phyloP scores from a whole-genome alignment of 2,888 invertebrate species.

The Ennomos quercinarius region DNA sequence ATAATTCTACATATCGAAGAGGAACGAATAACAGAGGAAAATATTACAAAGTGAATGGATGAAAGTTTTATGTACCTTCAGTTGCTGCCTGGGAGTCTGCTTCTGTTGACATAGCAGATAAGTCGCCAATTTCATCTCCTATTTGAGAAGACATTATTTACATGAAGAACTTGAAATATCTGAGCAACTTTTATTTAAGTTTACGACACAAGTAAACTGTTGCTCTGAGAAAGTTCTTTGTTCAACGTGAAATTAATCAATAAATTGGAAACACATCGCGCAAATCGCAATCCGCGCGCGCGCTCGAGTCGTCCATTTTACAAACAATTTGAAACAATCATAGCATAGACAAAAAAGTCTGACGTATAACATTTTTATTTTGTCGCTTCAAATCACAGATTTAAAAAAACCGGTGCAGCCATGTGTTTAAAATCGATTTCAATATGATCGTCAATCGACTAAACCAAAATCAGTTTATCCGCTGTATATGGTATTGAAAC shows the following conservation, averaged over 20 bases:
- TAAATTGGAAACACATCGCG: conserved; percentile 11
- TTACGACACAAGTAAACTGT: neutral
- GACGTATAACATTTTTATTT: too few species aligned
- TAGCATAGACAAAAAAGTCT: too few species aligned
- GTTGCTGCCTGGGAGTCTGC: conserved; percentile 75
- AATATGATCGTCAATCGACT: too few species aligned
- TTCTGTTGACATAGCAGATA: conserved; percentile 67
- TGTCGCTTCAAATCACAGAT: too few species aligned
- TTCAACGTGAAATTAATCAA: conserved; percentile 13
- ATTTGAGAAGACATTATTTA: conserved; percentile 58
- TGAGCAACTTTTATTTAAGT: neutral
- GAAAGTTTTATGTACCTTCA: conserved; percentile 73
- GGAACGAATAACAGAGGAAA: too few species aligned
- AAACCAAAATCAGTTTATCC: too few species aligned
- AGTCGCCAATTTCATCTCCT: conserved; percentile 68
- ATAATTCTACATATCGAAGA: too few species aligned
- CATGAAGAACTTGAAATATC: neutral
- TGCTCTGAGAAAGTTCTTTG: conserved; percentile 5
- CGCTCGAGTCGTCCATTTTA: conserved; percentile 14
- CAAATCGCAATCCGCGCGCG: conserved; percentile 4
- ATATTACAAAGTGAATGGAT: too few species aligned
- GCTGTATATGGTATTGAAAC: too few species aligned
- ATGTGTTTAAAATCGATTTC: too few species aligned
- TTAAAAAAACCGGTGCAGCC: too few species aligned
- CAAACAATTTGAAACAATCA: neutral